Evolutionary conservation across 2,113 vertebrate genomes (phyloP), one percentile per base, ranked within the genome.

Genomic region (Lycaon pictus): DNA sequence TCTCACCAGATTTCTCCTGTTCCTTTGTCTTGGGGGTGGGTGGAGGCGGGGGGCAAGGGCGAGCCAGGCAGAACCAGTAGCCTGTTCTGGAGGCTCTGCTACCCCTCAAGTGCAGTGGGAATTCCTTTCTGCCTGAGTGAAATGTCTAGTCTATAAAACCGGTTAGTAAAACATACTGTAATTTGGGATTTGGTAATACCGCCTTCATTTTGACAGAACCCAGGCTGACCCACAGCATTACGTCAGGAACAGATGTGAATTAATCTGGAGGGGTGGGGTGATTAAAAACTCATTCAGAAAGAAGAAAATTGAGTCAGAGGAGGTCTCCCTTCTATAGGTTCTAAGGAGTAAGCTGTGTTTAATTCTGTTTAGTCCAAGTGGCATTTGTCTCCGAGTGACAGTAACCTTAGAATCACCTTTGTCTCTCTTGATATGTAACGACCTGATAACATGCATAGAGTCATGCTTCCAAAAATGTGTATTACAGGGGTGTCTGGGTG

Each of bases 151-250:
- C 97, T 97, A 97, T 98, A 98, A 98, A 97, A 97, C 92, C 1
- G 72, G 97, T 97, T 98, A 98, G 97, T 98, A 98, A 98, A 98
- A 98, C 97, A 98, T 88, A 96, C 96, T 95, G 94, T 97, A 98
- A 98, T 98, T 98, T 96, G 92, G 95, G 91, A 98, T 97, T 98
- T 98, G 90, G 97, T 98, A 98, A 98, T 95, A 88, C 32, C 0
- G 67, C 65, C 90, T 98, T 98, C 98, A 97, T 97, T 98, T 97
- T 98, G 98, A 98, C 96, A 98, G 98, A 98, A 97, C 90, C 96
- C 97, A 98, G 97, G 94, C 96, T 96, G 97, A 97, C 95, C 97
- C 63, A 79, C 56, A 90, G 94, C 92, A 96, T 98, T 97, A 97
- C 93, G 27, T 98, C 98, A 98, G 94, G 92, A 98, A 96, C 98